Conservation (phyloP, 2,888 invertebrate species). For the Mactromeris polynyma region DNA sequence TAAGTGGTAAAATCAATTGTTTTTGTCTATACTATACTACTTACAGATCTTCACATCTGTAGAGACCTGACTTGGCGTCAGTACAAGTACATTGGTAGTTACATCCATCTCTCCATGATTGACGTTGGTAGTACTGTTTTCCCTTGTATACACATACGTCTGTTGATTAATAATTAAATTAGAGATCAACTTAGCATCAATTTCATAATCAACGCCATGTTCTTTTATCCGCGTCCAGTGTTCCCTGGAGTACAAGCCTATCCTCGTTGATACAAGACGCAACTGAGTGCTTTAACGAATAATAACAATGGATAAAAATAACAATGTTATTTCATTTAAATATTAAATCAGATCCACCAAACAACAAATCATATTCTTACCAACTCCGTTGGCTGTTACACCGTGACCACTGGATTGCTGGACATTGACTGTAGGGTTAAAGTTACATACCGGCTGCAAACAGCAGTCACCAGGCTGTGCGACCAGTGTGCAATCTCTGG, state of each 20-base stretch:
- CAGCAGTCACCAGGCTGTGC: constrained; percentile 76
- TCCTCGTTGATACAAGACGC: too few species aligned
- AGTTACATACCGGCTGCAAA: constrained; percentile 80
- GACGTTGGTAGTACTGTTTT: constrained; percentile 78
- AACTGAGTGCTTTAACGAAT: too few species aligned
- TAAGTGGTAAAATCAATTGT: too few species aligned
- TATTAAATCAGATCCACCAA: too few species aligned
- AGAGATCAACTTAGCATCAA: background rate
- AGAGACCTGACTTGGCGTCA: constrained; percentile 71
- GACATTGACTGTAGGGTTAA: constrained; percentile 70
- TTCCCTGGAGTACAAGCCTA: too few species aligned
- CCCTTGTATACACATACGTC: constrained; percentile 78
- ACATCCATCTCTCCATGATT: constrained; percentile 81
- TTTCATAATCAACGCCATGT: too few species aligned
- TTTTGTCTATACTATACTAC: too few species aligned
- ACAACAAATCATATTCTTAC: too few species aligned
- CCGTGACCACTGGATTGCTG: constrained; percentile 72
- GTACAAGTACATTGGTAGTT: constrained; percentile 74
- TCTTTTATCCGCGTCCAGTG: too few species aligned
- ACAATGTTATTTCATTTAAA: too few species aligned
- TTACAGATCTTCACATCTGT: constrained; percentile 75
- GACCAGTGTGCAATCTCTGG: constrained; percentile 79
- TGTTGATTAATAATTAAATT: constrained; percentile 33
- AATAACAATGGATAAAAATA: too few species aligned
- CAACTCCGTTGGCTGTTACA: constrained; percentile 69